Evolutionary conservation across 2,888 invertebrate species (phyloP), one percentile per base, ranked within the genome.

Genomic region (Aphelenchoides bicaudatus): DNA sequence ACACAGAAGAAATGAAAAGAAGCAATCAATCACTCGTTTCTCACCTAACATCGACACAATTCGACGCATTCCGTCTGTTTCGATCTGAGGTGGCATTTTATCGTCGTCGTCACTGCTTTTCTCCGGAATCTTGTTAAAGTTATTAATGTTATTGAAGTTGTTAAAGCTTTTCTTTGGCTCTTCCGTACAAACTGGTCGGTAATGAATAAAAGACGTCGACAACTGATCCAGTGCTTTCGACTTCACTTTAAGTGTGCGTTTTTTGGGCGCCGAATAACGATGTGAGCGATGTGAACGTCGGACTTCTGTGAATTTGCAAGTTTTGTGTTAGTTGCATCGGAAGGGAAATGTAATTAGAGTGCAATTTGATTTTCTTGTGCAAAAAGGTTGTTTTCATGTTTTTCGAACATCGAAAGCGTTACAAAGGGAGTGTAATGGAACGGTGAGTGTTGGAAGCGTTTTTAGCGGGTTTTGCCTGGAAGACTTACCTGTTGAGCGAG

Each of bases 1-100:
- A 34, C 13, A 34, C 34, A 34, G 43, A 25, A 6, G 25, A n/a
- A 43, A 43, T 25, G 23, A 43, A 43, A 43, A 19, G 43, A 43
- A 43, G 21, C 10, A 19, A 43, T 21, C 43, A 43, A n/a, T 34
- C 34, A 16, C 13, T 16, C 13, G 13, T 34, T 16, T 34, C 13
- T 34, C 16, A 43, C 43, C 43, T 43, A 43, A 43, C 10, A 43
- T 25, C 10, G 43, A n/a, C 16, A 25, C 25, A 8, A 43, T 43
- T 10, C n/a, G 43, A 10, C 6, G 10, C 23, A 25, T 19, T n/a
- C 16, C n/a, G n/a, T n/a, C 21, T n/a, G 23, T 21, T 19, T 19
- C 16, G 21, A 43, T 6, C n/a, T 19, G 43, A 19, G 43, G 43
- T 6, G 43, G 43, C 23, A 43, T 21, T 34, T 13, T 34, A 43